Conservation (phyloP, 2,888 invertebrate species). For the Ferrisia virgata region DNA sequence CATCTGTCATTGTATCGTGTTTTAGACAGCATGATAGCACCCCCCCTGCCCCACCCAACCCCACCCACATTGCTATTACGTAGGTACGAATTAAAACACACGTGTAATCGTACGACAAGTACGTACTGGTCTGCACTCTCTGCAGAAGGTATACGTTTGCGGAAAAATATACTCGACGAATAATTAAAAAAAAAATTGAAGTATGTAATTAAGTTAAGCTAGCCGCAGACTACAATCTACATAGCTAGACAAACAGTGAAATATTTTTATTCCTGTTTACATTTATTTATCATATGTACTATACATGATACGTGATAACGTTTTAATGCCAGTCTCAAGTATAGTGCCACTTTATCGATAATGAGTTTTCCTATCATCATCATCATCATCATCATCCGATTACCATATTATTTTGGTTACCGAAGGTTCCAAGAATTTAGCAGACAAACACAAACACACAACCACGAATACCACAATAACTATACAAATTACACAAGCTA, state of each 20-base stretch:
- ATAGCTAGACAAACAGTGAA: not conserved
- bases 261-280: not conserved
- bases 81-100: not conserved
- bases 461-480: too few relatives aligned
- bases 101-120: not conserved
- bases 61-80: too few relatives aligned
- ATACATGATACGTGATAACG: not conserved
- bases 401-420: not conserved
- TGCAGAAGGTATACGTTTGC: conserved; percentile 8
- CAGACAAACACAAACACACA: not conserved
- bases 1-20: too few relatives aligned
- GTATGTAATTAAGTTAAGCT: not conserved
- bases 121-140: not conserved
- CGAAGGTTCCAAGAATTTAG: not conserved
- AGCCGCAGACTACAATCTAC: too few relatives aligned
- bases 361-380: not conserved
- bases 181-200: not conserved
- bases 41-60: too few relatives aligned
- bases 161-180: conserved; percentile 1
- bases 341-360: not conserved
- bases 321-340: not conserved
- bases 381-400: not conserved
- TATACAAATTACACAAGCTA: not conserved
- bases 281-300: not conserved
- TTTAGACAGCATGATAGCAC: too few relatives aligned